Evolutionary conservation across 2,113 vertebrate genomes (phyloP), one percentile per base, ranked within the genome.

Genomic region (Chaetura pelagica): DNA sequence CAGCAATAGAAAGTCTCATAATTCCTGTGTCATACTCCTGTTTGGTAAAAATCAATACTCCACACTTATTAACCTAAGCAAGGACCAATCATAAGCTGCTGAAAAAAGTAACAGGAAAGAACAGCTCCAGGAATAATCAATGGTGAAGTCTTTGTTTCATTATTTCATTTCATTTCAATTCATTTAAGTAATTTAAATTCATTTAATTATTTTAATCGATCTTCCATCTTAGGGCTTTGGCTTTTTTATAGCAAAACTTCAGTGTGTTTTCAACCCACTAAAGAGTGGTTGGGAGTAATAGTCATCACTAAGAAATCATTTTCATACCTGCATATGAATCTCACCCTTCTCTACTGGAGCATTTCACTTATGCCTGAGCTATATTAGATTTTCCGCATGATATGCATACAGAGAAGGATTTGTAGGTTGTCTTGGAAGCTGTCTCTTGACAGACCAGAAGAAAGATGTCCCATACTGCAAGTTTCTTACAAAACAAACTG

Each of bases 171-270:
- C 6, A 89, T 85, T 94, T 79, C 7, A 92, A 52, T 86, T 84
- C n/a, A 64, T 66, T 80, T 67, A 40, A 46, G 54, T 87, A 34
- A 66, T 67, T 58, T 42, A 14, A 42, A 42, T 42, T 42, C 40
- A 46, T 63, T 61, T 87, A 34, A 66, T 67, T 58, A 44, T 84
- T 89, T 87, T 64, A 87, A 51, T 62, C 92, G 57, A 75, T 87
- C 38, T 87, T 92, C 54, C 75, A 90, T 44, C 63, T 79, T 64
- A 63, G 34, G 30, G 44, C 11, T 84, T 69, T 64, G 49, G 15
- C 23, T 89, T 96, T 90, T 59, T 54, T n/a, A 77, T 79, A 88
- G 86, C 49, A 85, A 88, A 92, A 67, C 40, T 61, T 71, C 87
- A 35, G n/a, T 73, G 63, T 4, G 3, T 88, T 93, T 92, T 54